Percentiles rank a stretch among this genome's conserved stretches.
Conservation (phyloP, 2,113 vertebrate species). For the Numenius arquata region DNA sequence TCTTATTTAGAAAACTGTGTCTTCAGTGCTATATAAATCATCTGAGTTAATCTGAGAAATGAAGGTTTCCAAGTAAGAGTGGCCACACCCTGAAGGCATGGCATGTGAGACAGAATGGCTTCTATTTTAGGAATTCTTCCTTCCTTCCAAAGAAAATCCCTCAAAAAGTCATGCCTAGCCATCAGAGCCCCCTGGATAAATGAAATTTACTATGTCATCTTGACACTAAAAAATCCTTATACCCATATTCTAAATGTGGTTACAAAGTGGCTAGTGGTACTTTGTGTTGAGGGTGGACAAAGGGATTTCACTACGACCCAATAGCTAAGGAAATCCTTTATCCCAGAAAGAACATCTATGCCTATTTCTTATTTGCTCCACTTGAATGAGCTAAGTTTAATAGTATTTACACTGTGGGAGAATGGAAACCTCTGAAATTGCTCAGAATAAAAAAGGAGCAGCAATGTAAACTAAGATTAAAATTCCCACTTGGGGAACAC, state of each 20-base stretch:
- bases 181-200: slow-evolving; percentile 1
- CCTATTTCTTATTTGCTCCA: not conserved
- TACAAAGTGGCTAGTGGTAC: not conserved
- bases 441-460: not conserved
- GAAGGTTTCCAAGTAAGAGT: slow-evolving; percentile 53
- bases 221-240: not conserved
- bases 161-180: slow-evolving; percentile 67
- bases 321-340: not conserved
- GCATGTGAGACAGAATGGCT: slow-evolving; percentile 67
- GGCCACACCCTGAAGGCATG: slow-evolving; percentile 62
- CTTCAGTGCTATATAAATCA: slow-evolving; percentile 55
- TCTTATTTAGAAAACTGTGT: slow-evolving; percentile 34
- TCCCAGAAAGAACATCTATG: not conserved
- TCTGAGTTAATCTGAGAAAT: slow-evolving; percentile 55
- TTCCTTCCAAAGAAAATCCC: slow-evolving; percentile 68
- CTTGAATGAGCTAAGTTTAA: not conserved
- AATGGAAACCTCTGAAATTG: slow-evolving; percentile 1
- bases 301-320: slow-evolving; percentile 4
- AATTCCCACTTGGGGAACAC: not conserved
- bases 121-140: slow-evolving; percentile 60
- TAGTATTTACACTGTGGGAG: not conserved
- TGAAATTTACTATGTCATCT: slow-evolving; percentile 52
- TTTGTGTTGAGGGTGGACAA: not conserved
- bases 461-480: not conserved
- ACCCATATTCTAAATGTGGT: slow-evolving; percentile 34